Conservation (phyloP, 2,113 vertebrate genomes). For the Malurus cyaneus region DNA sequence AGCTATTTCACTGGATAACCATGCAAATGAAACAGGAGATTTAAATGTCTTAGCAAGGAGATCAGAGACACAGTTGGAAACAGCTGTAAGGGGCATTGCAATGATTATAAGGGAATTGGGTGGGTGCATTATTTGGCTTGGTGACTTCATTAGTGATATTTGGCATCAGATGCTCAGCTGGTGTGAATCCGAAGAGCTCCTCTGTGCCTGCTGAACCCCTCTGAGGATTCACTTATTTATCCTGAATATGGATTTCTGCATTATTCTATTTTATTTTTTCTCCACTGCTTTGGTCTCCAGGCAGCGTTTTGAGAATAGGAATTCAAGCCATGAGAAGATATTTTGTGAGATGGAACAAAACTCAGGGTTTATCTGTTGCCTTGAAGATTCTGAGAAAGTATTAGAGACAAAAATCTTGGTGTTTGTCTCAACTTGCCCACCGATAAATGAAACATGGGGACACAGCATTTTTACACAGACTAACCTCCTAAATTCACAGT, state of each 20-base stretch:
- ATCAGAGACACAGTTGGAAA: slow-evolving; percentile 64
- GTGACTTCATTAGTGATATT: slow-evolving; percentile 54
- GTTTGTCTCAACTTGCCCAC: neutral
- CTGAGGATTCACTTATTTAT: slow-evolving; percentile 39
- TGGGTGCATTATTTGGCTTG: slow-evolving; percentile 48
- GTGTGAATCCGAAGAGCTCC: slow-evolving; percentile 18
- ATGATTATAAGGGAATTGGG: slow-evolving; percentile 44
- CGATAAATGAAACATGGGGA: neutral
- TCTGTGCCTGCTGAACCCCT: neutral
- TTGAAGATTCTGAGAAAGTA: neutral
- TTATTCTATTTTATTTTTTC: slow-evolving; percentile 22
- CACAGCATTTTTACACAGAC: neutral
- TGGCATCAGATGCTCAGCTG: slow-evolving; percentile 17
- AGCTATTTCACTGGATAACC: slow-evolving; percentile 70
- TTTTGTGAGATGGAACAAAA: neutral
- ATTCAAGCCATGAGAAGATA: neutral
- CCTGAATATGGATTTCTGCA: slow-evolving; percentile 37
- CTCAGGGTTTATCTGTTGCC: neutral
- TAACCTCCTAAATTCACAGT: neutral
- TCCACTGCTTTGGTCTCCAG: neutral
- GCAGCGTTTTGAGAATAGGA: neutral
- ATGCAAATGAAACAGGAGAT: slow-evolving; percentile 73
- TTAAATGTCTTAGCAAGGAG: slow-evolving; percentile 67
- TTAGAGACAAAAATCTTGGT: neutral
- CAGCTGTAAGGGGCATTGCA: slow-evolving; percentile 52